These are phyloP conservation scores for Luehdorfia chinensis DNA, from an alignment of 1,140 invertebrate species.

Conservation along the genomic window DNA sequence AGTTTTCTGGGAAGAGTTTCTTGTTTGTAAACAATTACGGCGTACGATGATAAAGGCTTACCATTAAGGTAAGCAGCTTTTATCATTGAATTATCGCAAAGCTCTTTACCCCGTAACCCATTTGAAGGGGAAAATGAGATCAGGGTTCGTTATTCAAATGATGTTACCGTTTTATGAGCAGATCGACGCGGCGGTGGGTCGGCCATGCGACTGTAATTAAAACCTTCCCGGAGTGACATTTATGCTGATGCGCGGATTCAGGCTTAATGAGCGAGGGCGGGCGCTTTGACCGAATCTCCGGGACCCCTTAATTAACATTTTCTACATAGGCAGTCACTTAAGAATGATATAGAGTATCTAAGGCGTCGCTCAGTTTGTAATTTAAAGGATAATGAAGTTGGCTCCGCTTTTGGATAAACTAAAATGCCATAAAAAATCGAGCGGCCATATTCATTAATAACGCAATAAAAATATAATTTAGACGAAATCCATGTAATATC, in stretches of 20 bases:
- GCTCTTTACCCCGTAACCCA: neutral
- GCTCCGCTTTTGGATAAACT: too few relatives aligned
- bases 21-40: too few relatives aligned
- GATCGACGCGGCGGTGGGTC: slow-evolving; percentile 60
- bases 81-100: too few relatives aligned
- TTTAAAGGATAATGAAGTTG: slow-evolving; percentile 3
- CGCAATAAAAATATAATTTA: too few relatives aligned
- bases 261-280: slow-evolving; percentile 56
- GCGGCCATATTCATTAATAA: too few relatives aligned
- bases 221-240: slow-evolving; percentile 66
- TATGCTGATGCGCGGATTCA: slow-evolving; percentile 61
- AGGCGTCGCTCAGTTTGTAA: slow-evolving; percentile 14
- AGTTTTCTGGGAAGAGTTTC: too few relatives aligned
- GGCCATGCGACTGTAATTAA: slow-evolving; percentile 58
- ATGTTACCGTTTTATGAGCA: slow-evolving; percentile 61
- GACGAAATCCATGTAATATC: too few relatives aligned
- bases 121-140: slow-evolving; percentile 24
- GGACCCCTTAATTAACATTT: slow-evolving; percentile 68
- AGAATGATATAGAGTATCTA: too few relatives aligned
- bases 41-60: too few relatives aligned
- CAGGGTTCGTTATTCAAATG: slow-evolving; percentile 39
- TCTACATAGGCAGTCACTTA: too few relatives aligned
- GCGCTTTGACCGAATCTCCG: slow-evolving; percentile 55
- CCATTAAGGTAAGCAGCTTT: too few relatives aligned
- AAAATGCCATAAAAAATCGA: too few relatives aligned